Evolutionary conservation across 2,113 vertebrate genomes (phyloP).

Genomic region (Callipepla squamata): DNA sequence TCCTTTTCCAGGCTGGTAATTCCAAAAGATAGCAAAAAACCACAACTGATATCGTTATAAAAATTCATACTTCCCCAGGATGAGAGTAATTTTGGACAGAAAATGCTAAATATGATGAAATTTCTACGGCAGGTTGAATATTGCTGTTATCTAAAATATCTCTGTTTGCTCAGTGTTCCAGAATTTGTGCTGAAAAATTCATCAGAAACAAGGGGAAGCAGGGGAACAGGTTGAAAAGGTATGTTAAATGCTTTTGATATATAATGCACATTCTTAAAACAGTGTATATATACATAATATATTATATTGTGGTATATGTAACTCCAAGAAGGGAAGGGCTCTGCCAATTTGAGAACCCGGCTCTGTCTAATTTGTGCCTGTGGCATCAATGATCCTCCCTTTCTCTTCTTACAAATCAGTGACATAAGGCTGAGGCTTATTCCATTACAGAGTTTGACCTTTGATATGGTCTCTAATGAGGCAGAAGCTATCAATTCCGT

Average conservation of each 20-base stretch:
- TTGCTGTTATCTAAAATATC: neutral
- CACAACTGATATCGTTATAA: neutral
- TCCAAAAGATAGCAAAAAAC: neutral
- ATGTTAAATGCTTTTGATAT: neutral
- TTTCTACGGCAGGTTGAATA: neutral
- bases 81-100: neutral
- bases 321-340: neutral
- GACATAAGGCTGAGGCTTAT: neutral
- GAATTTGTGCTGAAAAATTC: neutral
- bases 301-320: neutral
- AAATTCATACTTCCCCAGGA: neutral
- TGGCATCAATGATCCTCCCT: neutral
- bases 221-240: neutral
- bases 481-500: constrained; percentile 9
- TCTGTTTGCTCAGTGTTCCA: neutral
- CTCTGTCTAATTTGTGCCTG: neutral
- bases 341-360: neutral
- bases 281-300: neutral
- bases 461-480: neutral
- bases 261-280: neutral
- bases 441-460: neutral
- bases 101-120: neutral
- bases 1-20: neutral
- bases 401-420: neutral
- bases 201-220: neutral